These are phyloP conservation scores for human (Homo sapiens) DNA, from an alignment of 2,113 vertebrate species.

Conservation along the genomic window GRCh38 chrX:101884501-101885000, in stretches of 20 bases:
- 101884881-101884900: slow-evolving; percentile 21
- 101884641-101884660: slow-evolving; percentile 41
- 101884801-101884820: slow-evolving; percentile 83
- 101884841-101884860: slow-evolving; percentile 56
- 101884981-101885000: slow-evolving; percentile 25
- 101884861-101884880: slow-evolving; percentile 50
- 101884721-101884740: slow-evolving; percentile 84
- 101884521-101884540: slow-evolving; percentile 82
- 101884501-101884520: slow-evolving; percentile 83
- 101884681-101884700: slow-evolving; percentile 68
- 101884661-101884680: slow-evolving; percentile 41
- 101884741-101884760: slow-evolving; percentile 86
- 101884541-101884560: slow-evolving; percentile 39
- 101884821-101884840: slow-evolving; percentile 80
- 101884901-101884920: not conserved
- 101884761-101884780: slow-evolving; percentile 84
- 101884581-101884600: slow-evolving; percentile 51
- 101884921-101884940: not conserved
- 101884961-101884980: not conserved
- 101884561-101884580: slow-evolving; percentile 36
- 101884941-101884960: not conserved
- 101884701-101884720: slow-evolving; percentile 78
- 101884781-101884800: slow-evolving; percentile 85
- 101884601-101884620: slow-evolving; percentile 43
- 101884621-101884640: slow-evolving; percentile 30